Base-by-base conservation (phyloP, 2,888 invertebrate species). In the Pseudococcus longispinus region DNA sequence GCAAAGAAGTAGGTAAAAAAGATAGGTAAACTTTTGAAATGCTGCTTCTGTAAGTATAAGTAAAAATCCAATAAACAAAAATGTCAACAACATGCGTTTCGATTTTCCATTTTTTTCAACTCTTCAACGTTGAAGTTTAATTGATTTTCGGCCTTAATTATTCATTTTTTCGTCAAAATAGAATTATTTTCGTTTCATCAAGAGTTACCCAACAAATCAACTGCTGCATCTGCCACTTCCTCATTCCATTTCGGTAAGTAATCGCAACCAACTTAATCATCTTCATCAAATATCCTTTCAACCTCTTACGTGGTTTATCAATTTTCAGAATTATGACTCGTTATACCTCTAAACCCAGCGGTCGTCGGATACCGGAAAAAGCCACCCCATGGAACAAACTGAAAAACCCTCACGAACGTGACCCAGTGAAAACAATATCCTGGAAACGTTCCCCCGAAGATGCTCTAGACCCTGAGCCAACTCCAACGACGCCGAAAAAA, bases 301-400 rank as follows among this genome's bases (percentile, higher is more conserved):
- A n/a, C 15, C 3, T n/a, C n/a, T n/a, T n/a, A 55, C 55, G 0
- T 55, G 6, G 46, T 13, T 46, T n/a, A 55, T 65, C 5, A 65
- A 11, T 65, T 65, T 80, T 32, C 42, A 80, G 37, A 37, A 90
- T 89, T 89, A 95, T 95, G 95, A 95, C 95, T 6, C 91, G 95
- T 89, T 95, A 94, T 92, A 94, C 95, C 37, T 95, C 95, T 0
- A 95, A 95, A 91, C 91, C 94, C 6, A 94, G 95, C 3, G 95
- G 95, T 90, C 94, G 94, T 90, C 92, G 93, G 88, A 89, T 93
- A 18, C 94, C 94, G 1, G 93, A 94, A 90, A 93, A 94, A 83
- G 92, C 95, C 74, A 95, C 95, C 60, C 93, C 95, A 90, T 95
- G 95, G 95, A 92, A 92, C 88, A 92, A 93, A 87, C 93, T 95